Evolutionary conservation across 2,888 invertebrate species (phyloP).

Genomic region (Limnephilus lunatus): DNA sequence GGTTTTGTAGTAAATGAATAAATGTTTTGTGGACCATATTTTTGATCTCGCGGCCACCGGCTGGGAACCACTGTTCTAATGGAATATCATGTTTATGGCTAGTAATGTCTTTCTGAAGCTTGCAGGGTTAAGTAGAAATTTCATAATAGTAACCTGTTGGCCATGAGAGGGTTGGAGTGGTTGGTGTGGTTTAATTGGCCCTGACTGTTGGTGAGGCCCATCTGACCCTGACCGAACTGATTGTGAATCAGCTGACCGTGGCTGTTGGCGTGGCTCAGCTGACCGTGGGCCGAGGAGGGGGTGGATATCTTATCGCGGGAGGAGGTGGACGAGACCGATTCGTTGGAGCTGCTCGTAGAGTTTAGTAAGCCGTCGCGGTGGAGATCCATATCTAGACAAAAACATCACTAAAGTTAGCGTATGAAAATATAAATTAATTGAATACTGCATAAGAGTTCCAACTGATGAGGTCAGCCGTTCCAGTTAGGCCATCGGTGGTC

Average conservation of each 20-base stretch:
- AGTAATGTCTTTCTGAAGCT: no score
- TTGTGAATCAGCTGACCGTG: slow-evolving; percentile 65
- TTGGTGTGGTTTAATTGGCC: slow-evolving; percentile 47
- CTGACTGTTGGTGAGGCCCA: slow-evolving; percentile 55
- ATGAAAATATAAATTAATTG: no score
- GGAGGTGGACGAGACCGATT: slow-evolving; percentile 87
- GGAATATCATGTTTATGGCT: no score
- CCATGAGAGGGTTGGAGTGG: slow-evolving; percentile 50
- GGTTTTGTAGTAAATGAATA: no score
- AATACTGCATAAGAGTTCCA: no score
- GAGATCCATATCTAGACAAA: slow-evolving; percentile 57
- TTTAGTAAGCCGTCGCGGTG: slow-evolving; percentile 66
- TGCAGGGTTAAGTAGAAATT: no score
- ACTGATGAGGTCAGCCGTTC: no score
- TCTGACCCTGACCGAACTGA: slow-evolving; percentile 45
- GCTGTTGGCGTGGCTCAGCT: slow-evolving; percentile 60
- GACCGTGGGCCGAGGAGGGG: slow-evolving; percentile 66
- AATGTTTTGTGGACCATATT: no score
- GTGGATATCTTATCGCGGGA: slow-evolving; percentile 74
- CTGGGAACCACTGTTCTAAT: no score
- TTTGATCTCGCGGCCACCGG: no score
- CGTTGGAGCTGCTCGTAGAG: slow-evolving; percentile 89
- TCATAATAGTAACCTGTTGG: slow-evolving; percentile 7
- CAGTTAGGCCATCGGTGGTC: no score
- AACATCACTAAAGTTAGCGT: background rate